phyloP scores from a whole-genome alignment of 2,797 vertebrate species.

The Triplophysa yarkandensis region DNA sequence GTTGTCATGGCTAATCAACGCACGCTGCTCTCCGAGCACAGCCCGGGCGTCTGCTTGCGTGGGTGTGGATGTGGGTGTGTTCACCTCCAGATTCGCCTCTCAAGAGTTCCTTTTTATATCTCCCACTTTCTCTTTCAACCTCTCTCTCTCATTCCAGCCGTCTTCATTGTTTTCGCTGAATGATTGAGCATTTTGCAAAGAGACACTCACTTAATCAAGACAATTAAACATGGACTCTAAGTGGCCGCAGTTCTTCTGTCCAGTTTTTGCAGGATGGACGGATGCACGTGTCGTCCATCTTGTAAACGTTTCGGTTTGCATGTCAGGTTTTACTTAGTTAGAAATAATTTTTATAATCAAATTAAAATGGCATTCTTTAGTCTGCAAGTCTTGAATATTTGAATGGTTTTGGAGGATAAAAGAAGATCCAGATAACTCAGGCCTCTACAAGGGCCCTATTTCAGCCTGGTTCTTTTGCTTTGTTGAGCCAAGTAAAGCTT shows the following conservation, averaged over 20 bases:
- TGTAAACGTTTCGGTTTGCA: neutral
- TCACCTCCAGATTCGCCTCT: slow-evolving; percentile 11
- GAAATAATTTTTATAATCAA: too few species aligned
- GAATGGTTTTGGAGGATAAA: slow-evolving; percentile 43
- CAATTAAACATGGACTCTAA: slow-evolving; percentile 11
- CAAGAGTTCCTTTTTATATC: neutral
- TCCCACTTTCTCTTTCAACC: neutral
- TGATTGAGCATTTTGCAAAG: slow-evolving; percentile 33
- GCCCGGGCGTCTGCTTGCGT: slow-evolving; percentile 53
- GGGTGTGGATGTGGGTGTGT: slow-evolving; percentile 51
- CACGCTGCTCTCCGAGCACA: slow-evolving; percentile 66
- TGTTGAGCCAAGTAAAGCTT: slow-evolving; percentile 49
- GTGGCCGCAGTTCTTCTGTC: slow-evolving; percentile 28
- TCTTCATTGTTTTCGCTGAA: slow-evolving; percentile 4
- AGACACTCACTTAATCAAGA: slow-evolving; percentile 41
- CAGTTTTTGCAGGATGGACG: slow-evolving; percentile 43
- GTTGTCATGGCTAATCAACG: slow-evolving; percentile 81
- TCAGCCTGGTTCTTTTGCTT: slow-evolving; percentile 47
- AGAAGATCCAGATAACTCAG: slow-evolving; percentile 29
- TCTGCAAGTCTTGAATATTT: slow-evolving; percentile 40
- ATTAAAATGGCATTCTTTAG: slow-evolving; percentile 6
- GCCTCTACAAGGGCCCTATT: slow-evolving; percentile 30
- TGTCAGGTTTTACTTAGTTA: slow-evolving; percentile 2
- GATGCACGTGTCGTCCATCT: slow-evolving; percentile 12
- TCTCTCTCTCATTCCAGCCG: neutral